Evolutionary conservation across 2,113 vertebrate species (phyloP).

Genomic region (Pollimyrus isidori): DNA sequence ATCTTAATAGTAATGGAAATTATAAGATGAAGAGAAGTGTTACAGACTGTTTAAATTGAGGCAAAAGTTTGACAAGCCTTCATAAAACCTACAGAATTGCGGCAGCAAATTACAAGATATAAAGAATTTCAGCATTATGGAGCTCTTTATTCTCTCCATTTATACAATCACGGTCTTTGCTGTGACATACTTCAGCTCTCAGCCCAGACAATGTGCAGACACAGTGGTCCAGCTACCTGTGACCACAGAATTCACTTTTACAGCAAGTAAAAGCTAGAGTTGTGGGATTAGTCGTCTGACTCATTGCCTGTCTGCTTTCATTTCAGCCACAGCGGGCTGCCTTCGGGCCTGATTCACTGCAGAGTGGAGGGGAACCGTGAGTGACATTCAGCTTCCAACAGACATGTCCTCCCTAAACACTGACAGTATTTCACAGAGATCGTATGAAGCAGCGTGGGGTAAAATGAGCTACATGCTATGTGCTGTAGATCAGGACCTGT

Average conservation of each 20-base stretch:
- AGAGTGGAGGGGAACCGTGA: slow-evolving; percentile 40
- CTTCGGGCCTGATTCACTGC: slow-evolving; percentile 32
- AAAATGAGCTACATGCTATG: neutral
- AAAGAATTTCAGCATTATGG: neutral
- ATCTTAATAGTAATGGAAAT: neutral
- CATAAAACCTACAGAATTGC: neutral
- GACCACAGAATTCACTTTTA: neutral
- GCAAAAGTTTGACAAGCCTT: neutral
- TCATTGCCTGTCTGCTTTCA: slow-evolving; percentile 13
- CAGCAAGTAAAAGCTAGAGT: neutral
- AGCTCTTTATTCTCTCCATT: neutral
- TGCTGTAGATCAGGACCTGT: neutral
- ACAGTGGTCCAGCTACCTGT: neutral
- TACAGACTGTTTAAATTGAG: neutral
- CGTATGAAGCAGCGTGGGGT: neutral
- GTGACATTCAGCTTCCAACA: slow-evolving; percentile 16
- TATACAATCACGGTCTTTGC: neutral
- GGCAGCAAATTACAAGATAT: neutral
- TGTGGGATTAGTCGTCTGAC: neutral
- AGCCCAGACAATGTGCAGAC: neutral
- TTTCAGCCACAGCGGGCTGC: slow-evolving; percentile 33
- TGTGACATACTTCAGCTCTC: neutral
- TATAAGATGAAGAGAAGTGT: neutral
- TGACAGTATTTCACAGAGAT: neutral
- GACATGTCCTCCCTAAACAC: neutral